Percentiles rank a stretch among this genome's conserved stretches.
These are phyloP conservation scores for Coregonus clupeaformis DNA, from an alignment of 2,113 vertebrate genomes.

Conservation along the genomic window DNA sequence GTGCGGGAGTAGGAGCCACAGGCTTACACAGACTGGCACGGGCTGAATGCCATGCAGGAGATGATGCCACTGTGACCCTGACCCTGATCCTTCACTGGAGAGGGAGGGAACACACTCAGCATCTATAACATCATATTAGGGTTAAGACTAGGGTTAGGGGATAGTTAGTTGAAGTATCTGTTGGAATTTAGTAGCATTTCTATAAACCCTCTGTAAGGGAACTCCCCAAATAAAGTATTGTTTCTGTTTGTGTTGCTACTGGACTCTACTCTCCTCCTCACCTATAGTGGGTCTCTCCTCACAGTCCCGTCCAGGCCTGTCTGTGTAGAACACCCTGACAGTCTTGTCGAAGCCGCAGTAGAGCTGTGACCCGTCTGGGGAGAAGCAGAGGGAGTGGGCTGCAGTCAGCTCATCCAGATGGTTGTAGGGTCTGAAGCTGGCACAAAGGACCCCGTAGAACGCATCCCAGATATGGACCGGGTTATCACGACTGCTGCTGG, in stretches of 20 bases:
- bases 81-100: conserved; percentile 83
- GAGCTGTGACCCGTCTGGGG: conserved; percentile 83
- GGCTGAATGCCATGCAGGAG: conserved; percentile 87
- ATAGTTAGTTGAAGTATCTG: no score
- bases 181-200: no score
- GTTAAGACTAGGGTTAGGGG: no score
- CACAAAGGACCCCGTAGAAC: conserved; percentile 83
- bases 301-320: conserved; percentile 82
- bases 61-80: conserved; percentile 83
- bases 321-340: conserved; percentile 81
- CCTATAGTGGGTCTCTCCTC: conserved; percentile 83
- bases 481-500: conserved; percentile 90
- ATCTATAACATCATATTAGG: no score
- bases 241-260: conserved; percentile 50
- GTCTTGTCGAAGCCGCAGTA: conserved; percentile 88
- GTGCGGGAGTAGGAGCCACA: conserved; percentile 86
- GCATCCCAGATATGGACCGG: conserved; percentile 91
- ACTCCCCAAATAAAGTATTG: no score
- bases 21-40: conserved; percentile 81
- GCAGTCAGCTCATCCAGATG: conserved; percentile 88
- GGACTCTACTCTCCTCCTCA: conserved; percentile 78
- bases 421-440: conserved; percentile 87
- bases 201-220: no score
- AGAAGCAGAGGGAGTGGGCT: conserved; percentile 86
- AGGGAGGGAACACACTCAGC: background rate